Evolutionary conservation across 2,797 vertebrate species (phyloP).

Genomic region (Falco columbarius): DNA sequence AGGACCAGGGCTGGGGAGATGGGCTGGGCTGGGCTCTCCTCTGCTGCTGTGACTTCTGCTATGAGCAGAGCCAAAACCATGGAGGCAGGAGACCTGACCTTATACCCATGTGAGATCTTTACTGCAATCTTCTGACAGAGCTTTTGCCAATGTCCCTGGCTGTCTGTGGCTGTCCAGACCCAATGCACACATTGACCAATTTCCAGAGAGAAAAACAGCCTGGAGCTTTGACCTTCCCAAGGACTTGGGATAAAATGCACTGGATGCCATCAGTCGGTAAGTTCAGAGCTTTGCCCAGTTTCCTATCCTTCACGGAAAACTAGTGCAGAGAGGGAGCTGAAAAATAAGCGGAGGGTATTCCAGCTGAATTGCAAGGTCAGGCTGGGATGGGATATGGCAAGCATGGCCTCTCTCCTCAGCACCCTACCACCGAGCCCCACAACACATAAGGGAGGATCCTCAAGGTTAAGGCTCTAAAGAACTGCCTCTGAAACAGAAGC

Average conservation of each 20-base stretch:
- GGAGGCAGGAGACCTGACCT: background rate
- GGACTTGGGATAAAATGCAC: background rate
- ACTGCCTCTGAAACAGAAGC: background rate
- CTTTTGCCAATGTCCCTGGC: background rate
- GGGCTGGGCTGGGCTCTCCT: background rate
- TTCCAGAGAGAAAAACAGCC: background rate
- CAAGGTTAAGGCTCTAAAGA: background rate
- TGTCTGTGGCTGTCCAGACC: background rate
- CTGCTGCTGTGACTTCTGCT: background rate
- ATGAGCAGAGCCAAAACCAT: background rate
- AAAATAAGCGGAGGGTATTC: background rate
- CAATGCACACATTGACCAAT: accelerated
- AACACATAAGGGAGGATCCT: background rate
- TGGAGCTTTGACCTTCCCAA: background rate
- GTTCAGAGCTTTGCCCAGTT: background rate
- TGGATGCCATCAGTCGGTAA: background rate
- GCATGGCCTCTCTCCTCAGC: background rate
- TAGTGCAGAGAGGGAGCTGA: background rate
- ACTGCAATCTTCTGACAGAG: background rate
- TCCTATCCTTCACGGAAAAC: background rate
- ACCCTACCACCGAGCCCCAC: background rate
- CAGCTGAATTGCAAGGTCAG: background rate
- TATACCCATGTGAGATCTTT: accelerated
- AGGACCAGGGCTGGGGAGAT: background rate
- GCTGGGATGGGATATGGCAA: background rate